Evolutionary conservation across 1,140 invertebrate genomes (phyloP), one percentile per base, ranked within the genome.

Genomic region (Drosophila asahinai): DNA sequence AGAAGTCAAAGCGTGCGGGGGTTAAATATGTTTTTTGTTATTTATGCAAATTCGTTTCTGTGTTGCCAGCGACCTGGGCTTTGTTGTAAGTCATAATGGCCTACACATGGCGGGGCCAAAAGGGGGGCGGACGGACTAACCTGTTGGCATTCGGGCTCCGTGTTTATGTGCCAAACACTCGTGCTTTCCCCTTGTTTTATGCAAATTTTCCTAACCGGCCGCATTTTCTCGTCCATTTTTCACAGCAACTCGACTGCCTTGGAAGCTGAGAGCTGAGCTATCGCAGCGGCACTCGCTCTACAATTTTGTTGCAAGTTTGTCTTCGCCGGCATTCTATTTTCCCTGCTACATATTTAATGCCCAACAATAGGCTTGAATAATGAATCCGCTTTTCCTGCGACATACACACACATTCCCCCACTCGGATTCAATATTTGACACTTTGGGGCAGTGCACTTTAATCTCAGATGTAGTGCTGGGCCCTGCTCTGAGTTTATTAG

Each of bases 21-120:
- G 86, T 89, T 89, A 89, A 89, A 89, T 89, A 89, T 89, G 84
- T 89, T 89, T 89, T 74, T 89, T 89, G 81, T 89, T 89, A 89
- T 89, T 89, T 89, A 89, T 89, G 84, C 81, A 89, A 89, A 89
- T 89, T 89, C 81, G 81, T 90, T 89, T 89, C 73, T 90, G 72
- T 90, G 77, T 79, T 79, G 77, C 76, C 77, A 68, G 66, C 83
- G 64, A 77, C 80, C 77, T 87, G 80, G 77, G 83, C 70, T 84
- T 87, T 89, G 81, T 90, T 89, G 75, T 89, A 89, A 81, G 65
- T 90, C 81, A 90, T 89, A 89, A 87, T 89, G 78, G 82, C 51
- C 47, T 66, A 72, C 75, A 79, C 79, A 78, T 57, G 61, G 63
- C 4, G 55, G 22, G 58, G 6, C n/a, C 6, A 17, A n/a, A 9